phyloP scores from a whole-genome alignment of 1,140 invertebrate genomes.

The Medauroidea extradentata region DNA sequence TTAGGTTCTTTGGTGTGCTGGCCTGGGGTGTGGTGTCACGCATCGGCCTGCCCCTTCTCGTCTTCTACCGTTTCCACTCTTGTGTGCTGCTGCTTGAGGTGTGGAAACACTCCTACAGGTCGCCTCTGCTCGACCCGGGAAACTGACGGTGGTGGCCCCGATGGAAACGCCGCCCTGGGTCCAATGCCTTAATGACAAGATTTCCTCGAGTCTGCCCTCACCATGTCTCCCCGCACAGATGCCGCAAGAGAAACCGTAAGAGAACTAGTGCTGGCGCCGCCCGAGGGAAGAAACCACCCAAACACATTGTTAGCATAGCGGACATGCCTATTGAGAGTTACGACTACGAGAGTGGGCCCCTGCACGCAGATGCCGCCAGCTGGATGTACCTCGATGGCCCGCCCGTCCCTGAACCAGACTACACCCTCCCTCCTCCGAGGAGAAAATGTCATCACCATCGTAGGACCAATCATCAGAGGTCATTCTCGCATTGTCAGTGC shows the following conservation, averaged over 20 bases:
- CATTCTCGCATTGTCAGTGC: slow-evolving; percentile 22
- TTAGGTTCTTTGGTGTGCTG: slow-evolving; percentile 56
- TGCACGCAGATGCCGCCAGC: slow-evolving; percentile 36
- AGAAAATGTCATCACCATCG: slow-evolving; percentile 25
- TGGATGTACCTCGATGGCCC: slow-evolving; percentile 38
- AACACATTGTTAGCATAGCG: slow-evolving; percentile 1
- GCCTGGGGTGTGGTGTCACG: slow-evolving; percentile 61
- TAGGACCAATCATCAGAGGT: slow-evolving; percentile 32
- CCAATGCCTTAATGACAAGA: slow-evolving; percentile 30
- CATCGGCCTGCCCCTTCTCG: slow-evolving; percentile 58
- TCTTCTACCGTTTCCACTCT: slow-evolving; percentile 68
- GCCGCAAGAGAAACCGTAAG: slow-evolving; percentile 7
- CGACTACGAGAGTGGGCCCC: slow-evolving; percentile 20
- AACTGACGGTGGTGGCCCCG: slow-evolving; percentile 20
- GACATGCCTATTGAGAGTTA: slow-evolving; percentile 8
- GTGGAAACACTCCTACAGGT: slow-evolving; percentile 59
- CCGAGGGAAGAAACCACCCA: slow-evolving; percentile 13
- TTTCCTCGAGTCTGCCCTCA: slow-evolving; percentile 19
- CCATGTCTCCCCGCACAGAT: slow-evolving; percentile 11
- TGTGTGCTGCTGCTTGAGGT: slow-evolving; percentile 62
- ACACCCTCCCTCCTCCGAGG: slow-evolving; percentile 26
- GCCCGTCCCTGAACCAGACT: slow-evolving; percentile 25
- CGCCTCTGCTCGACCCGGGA: slow-evolving; percentile 33
- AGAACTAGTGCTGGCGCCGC: slow-evolving; percentile 21
- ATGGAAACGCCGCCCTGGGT: slow-evolving; percentile 25